Conservation (phyloP, 2,797 vertebrate genomes). For the Poliocrania exsul region DNA sequence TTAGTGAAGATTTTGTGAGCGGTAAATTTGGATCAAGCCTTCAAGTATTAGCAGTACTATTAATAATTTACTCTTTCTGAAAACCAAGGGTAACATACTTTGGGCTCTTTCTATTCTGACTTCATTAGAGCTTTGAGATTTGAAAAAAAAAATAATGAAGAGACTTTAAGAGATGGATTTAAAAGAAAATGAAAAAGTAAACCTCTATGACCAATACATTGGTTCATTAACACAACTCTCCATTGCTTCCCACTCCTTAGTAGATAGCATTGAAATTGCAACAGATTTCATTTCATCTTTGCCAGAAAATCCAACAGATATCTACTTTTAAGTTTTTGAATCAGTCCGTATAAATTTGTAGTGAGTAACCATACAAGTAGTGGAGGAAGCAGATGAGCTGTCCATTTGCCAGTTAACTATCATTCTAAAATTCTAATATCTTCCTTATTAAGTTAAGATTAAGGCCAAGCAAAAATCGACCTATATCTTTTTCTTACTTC, state of each 20-base stretch:
- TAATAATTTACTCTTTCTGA: background rate
- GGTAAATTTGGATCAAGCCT: background rate
- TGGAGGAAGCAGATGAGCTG: background rate
- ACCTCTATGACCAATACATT: background rate
- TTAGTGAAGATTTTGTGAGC: background rate
- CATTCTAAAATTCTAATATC: background rate
- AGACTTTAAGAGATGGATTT: background rate
- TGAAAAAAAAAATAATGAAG: background rate
- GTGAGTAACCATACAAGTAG: background rate
- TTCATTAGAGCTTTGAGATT: background rate
- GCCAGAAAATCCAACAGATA: background rate
- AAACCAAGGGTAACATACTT: background rate
- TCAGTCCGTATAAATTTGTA: background rate
- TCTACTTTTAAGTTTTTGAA: background rate
- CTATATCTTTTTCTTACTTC: background rate
- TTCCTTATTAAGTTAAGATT: background rate
- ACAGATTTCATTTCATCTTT: background rate
- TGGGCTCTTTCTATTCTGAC: background rate
- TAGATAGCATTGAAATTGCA: background rate
- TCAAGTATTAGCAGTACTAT: background rate
- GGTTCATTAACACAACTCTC: background rate
- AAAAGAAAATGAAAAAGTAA: background rate
- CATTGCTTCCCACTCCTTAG: background rate
- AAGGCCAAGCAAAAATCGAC: background rate
- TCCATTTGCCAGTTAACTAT: background rate